Percentiles rank a stretch among this genome's conserved stretches.
phyloP scores from a whole-genome alignment of 2,113 vertebrate genomes.

The Ailuropoda melanoleuca region DNA sequence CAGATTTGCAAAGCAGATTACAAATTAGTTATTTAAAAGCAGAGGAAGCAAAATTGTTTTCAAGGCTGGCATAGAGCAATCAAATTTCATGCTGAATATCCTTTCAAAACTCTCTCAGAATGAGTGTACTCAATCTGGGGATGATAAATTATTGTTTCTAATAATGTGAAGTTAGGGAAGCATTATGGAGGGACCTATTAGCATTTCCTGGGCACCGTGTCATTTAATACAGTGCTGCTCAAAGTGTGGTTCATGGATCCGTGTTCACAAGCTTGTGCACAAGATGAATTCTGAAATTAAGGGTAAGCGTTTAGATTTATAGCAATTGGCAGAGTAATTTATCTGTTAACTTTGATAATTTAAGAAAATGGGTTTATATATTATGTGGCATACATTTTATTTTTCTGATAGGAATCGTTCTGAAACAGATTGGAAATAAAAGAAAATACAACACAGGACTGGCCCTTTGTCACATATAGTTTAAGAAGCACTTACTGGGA shows the following conservation, averaged over 20 bases:
- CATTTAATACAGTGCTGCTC: neutral
- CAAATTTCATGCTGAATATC: neutral
- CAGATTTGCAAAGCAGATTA: neutral
- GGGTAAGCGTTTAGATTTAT: neutral
- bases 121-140: neutral
- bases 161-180: neutral
- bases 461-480: neutral
- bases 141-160: neutral
- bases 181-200: no score
- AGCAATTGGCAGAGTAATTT: neutral
- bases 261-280: neutral
- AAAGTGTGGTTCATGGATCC: neutral
- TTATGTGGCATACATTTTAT: neutral
- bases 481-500: neutral
- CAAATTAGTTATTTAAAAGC: neutral
- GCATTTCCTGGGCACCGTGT: neutral
- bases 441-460: neutral
- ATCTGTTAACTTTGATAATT: neutral
- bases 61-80: neutral
- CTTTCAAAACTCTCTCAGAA: neutral
- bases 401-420: neutral
- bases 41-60: slow-evolving; percentile 15
- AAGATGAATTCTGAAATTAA: neutral
- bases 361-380: neutral
- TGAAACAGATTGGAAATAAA: neutral